Percentiles rank a stretch among this genome's conserved stretches.
phyloP scores from a whole-genome alignment of 2,113 vertebrate genomes.

The Nerophis ophidion region DNA sequence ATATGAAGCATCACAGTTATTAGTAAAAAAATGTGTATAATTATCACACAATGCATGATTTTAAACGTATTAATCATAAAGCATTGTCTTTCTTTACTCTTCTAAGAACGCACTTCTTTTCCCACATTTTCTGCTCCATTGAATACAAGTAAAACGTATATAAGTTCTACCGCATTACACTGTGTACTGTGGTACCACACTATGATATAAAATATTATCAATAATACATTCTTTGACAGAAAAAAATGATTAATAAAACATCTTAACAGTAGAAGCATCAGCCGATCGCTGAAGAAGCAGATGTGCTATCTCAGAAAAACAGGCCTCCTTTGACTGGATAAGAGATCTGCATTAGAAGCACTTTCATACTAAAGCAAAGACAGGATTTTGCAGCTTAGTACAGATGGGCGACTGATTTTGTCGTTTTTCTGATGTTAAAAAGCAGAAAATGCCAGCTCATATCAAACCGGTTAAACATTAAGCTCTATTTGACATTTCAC shows the following conservation, averaged over 20 bases:
- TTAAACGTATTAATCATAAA: too few species aligned
- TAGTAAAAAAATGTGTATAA: too few species aligned
- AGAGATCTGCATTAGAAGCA: conserved; percentile 27
- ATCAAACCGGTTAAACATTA: neutral
- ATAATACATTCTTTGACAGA: conserved; percentile 6
- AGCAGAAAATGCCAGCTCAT: conserved; percentile 7
- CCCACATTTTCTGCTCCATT: neutral
- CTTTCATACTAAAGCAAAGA: conserved; percentile 16
- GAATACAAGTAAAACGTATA: neutral
- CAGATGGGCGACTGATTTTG: conserved; percentile 12
- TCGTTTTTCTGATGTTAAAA: neutral
- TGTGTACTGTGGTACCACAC: neutral
- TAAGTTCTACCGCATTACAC: conserved; percentile 7
- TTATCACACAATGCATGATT: too few species aligned
- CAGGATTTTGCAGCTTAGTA: conserved; percentile 7
- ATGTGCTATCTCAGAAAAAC: conserved; percentile 27
- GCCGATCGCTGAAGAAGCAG: conserved; percentile 13
- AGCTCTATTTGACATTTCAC: neutral
- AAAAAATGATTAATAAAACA: conserved; percentile 17
- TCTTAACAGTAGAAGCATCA: conserved; percentile 11
- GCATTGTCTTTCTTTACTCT: neutral
- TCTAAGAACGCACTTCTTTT: neutral
- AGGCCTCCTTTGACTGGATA: conserved; percentile 22
- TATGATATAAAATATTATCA: conserved; percentile 11
- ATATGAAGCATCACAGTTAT: too few species aligned